Evolutionary conservation across 2,113 vertebrate genomes (phyloP).

Genomic region (Onychostruthus taczanowskii): DNA sequence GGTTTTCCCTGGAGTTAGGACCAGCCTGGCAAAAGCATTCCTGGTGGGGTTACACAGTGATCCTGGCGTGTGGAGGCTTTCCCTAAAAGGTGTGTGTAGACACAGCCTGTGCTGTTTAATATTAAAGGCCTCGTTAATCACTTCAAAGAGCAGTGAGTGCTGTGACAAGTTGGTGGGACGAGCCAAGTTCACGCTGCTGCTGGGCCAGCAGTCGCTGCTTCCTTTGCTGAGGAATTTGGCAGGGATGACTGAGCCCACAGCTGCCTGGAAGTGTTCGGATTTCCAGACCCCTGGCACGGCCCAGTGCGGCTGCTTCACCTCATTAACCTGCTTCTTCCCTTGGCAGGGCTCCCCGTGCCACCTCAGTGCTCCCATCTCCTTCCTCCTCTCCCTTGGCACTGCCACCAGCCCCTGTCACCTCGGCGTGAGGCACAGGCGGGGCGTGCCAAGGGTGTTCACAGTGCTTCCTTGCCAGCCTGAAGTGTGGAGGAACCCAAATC

Average conservation of each 20-base stretch:
- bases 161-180: background rate
- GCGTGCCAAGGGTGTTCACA: background rate
- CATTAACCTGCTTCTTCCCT: conserved; percentile 1
- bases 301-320: background rate
- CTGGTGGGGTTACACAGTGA: background rate
- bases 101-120: background rate
- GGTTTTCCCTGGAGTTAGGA: background rate
- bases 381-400: background rate
- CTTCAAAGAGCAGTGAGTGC: background rate
- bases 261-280: background rate
- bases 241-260: background rate
- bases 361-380: background rate
- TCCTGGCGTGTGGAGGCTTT: background rate
- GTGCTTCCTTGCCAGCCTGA: background rate
- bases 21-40: background rate
- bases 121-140: background rate
- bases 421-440: background rate
- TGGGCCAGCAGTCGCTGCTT: background rate
- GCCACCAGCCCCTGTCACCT: background rate
- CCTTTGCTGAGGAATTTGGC: conserved; percentile 35
- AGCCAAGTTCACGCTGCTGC: background rate
- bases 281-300: conserved; percentile 44
- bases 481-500: background rate
- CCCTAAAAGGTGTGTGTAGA: background rate
- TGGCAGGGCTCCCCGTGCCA: background rate